Evolutionary conservation across 2,797 vertebrate species (phyloP).

Genomic region (Thunnus albacares): DNA sequence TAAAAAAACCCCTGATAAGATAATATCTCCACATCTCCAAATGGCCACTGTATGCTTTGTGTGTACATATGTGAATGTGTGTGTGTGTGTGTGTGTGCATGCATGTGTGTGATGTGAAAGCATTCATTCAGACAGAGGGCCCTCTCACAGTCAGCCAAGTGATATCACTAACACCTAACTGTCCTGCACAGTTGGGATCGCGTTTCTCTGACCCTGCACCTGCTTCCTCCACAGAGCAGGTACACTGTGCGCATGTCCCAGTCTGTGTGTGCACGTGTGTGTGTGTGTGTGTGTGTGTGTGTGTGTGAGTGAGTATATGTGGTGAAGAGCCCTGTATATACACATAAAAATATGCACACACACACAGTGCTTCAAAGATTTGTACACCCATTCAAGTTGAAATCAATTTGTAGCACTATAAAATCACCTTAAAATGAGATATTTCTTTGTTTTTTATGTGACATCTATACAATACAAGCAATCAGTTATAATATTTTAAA

Average conservation of each 20-base stretch:
- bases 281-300: neutral
- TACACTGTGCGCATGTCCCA: neutral
- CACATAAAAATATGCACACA: neutral
- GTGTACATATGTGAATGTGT: neutral
- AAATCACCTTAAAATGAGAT: neutral
- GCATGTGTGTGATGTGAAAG: constrained; percentile 57
- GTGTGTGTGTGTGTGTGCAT: constrained; percentile 21
- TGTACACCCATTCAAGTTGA: neutral
- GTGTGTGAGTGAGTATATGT: constrained; percentile 6
- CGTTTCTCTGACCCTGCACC: constrained; percentile 44
- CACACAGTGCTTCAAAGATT: neutral
- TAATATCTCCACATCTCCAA: constrained; percentile 4
- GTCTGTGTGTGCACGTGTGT: neutral
- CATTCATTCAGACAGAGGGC: constrained; percentile 66
- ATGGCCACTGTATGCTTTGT: constrained; percentile 41
- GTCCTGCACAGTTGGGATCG: constrained; percentile 53
- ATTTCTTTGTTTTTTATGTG: neutral
- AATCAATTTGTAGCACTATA: neutral
- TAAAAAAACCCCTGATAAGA: constrained; percentile 16
- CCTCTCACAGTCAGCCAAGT: constrained; percentile 72
- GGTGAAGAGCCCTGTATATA: constrained; percentile 3
- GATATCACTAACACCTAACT: constrained; percentile 77
- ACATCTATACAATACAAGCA: neutral
- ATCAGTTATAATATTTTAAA: too few relatives aligned
- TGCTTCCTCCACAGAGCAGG: constrained; percentile 37